Evolutionary conservation across 2,113 vertebrate species (phyloP).

Genomic region (Bagarius yarrelli): DNA sequence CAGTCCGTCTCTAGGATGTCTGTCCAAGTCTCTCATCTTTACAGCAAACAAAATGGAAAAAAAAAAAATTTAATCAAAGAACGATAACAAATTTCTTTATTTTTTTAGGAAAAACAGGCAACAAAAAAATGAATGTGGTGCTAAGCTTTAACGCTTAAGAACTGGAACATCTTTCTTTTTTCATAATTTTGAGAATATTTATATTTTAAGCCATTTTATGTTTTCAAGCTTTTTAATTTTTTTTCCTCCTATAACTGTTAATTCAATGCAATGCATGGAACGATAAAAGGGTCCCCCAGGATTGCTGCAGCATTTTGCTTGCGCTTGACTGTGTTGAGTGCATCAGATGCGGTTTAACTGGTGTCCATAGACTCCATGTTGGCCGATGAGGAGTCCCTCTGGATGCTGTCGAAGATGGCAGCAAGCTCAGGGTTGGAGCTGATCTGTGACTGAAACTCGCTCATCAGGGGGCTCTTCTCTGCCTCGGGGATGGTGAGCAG

Average conservation of each 20-base stretch:
- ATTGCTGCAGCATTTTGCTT: constrained; percentile 40
- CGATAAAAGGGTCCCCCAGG: constrained; percentile 75
- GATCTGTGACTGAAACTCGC: constrained; percentile 98
- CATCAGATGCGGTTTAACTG: constrained; percentile 74
- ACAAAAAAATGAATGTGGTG: constrained; percentile 77
- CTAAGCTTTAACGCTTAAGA: constrained; percentile 73
- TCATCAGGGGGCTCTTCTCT: constrained; percentile 97
- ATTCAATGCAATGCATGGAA: constrained; percentile 93
- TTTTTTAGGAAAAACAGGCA: background rate
- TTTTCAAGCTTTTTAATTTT: constrained; percentile 52
- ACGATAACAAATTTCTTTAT: constrained; percentile 75
- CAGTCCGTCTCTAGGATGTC: constrained; percentile 54
- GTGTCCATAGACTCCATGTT: constrained; percentile 99
- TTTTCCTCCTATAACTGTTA: constrained; percentile 77
- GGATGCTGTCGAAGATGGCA: constrained; percentile 98
- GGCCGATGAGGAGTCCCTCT: constrained; percentile 95
- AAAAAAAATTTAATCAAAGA: constrained; percentile 74
- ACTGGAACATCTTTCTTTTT: constrained; percentile 47
- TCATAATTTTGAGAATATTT: constrained; percentile 68
- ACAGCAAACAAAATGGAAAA: constrained; percentile 57
- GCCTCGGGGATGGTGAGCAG: constrained; percentile 98
- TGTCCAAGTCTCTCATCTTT: constrained; percentile 59
- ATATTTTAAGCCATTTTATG: constrained; percentile 64
- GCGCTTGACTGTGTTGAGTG: constrained; percentile 53
- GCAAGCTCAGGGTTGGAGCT: constrained; percentile 97